phyloP scores from a whole-genome alignment of 2,113 vertebrate species.

The Onychostoma macrolepis region DNA sequence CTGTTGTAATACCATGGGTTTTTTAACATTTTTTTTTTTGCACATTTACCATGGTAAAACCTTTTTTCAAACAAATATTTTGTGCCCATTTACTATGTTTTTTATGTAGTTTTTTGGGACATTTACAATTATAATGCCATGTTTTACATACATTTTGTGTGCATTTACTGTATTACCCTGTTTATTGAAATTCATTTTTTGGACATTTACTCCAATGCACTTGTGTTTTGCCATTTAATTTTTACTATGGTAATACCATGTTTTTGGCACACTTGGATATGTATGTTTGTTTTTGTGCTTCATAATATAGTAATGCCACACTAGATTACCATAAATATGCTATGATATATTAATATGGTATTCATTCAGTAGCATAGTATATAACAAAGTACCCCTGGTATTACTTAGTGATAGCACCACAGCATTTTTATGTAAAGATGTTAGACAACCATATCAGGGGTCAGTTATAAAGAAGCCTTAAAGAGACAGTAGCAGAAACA shows the following conservation, averaged over 20 bases:
- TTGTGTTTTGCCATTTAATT: background rate
- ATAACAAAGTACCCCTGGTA: background rate
- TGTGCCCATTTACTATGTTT: background rate
- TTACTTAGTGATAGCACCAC: background rate
- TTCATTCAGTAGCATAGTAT: background rate
- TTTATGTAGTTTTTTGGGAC: background rate
- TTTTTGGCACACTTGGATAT: background rate
- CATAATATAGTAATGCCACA: background rate
- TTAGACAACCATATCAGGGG: background rate
- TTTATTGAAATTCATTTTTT: background rate
- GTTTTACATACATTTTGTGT: background rate
- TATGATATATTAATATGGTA: background rate
- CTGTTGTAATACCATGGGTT: background rate
- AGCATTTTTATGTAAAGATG: background rate
- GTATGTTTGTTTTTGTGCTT: background rate
- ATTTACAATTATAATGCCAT: background rate
- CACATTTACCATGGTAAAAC: background rate
- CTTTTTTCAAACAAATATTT: background rate
- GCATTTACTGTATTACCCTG: background rate
- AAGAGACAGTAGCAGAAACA: background rate
- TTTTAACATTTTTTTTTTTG: too few species aligned
- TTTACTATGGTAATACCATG: background rate
- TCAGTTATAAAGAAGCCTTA: background rate
- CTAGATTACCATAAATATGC: background rate
- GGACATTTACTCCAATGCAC: too few species aligned